Evolutionary conservation across 2,797 vertebrate genomes (phyloP), one percentile per base, ranked within the genome.

Genomic region (Octomys mimax): DNA sequence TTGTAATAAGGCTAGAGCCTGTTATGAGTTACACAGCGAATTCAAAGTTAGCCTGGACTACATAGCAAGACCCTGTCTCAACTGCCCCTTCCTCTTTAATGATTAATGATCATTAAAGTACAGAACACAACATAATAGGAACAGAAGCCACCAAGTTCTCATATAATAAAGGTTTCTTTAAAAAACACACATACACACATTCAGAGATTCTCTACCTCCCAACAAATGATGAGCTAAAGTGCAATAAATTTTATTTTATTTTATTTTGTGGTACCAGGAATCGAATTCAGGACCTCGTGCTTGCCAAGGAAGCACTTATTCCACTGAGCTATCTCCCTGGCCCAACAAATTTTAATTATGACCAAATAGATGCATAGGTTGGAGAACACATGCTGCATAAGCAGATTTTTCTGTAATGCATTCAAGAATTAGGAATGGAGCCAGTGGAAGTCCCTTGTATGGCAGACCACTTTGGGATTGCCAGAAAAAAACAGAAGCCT

Each of bases 181-280:
- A 59, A 59, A 59, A 22, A 18, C 9, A 52, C 9, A 52, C 54
- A 79, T n/a, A 92, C 86, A 71, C 26, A 18, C 46, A 80, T 66
- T 77, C 31, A 71, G 49, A 95, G n/a, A 33, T 79, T 80, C 36
- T 96, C 33, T 85, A 61, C 19, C 79, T 96, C 91, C 70, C 28
- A 89, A 82, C 24, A 52, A 81, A 24, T 66, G 42, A 16, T 86
- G 89, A 93, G 22, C 54, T 39, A 73, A 83, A 96, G 87, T 42
- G 54, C 42, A 33, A 39, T 39, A 39, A 39, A 39, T 39, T 39
- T 39, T 39, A 39, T 39, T 39, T 39, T 39, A 39, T 39, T 39
- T 39, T 39, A 39, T 39, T 39, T 39, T 39, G 4, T 39, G 39
- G 39, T 39, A 39, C 39, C 39, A 39, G 39, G 39, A 2, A 39